Base-by-base conservation (phyloP, 2,113 vertebrate species). In the Peucedramus taeniatus region DNA sequence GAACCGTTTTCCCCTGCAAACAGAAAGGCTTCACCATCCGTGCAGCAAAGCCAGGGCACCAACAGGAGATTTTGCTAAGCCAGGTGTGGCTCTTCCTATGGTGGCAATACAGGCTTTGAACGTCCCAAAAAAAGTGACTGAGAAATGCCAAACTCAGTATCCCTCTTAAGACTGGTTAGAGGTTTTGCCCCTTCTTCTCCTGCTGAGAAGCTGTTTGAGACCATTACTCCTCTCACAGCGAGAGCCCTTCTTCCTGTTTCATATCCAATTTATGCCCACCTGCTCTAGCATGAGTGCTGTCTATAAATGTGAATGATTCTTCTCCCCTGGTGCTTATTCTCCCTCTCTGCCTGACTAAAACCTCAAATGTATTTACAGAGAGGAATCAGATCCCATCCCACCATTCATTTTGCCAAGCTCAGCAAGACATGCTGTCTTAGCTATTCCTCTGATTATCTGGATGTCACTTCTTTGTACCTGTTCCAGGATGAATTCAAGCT, bases 21-120 rank as follows among this genome's bases (percentile, higher is more conserved):
- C 7, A 71, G 47, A 24, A 76, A 49, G 66, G 15, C 6, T 37
- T 79, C 72, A 3, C 11, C 31, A 39, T 64, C 63, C 60, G 28
- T 51, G 53, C 64, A 51, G 26, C 60, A 79, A 88, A 88, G 40
- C 69, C 61, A 69, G 70, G 49, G 35, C 40, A 53, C 37, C 0
- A 0, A 50, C 0, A 1, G 33, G 37, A 3, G 4, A 11, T 56
- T 74, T 76, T 65, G 64, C 33, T 64, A 40, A 72, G 26, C 10
- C 45, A 33, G 45, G 5, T 56, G 30, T 42, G 47, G 21, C 22
- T 61, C 60, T 68, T 74, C n/a, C 54, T 10, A 0, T 18, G 47
- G 30, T 50, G 51, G 20, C 13, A 77, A 31, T 8, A 6, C 4
- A 12, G 27, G 47, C 66, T 92, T 71, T 60, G 27, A 85, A 60